These are phyloP conservation scores for Nasonovia ribisnigri DNA, from an alignment of 2,888 invertebrate species.

Conservation along the genomic window DNA sequence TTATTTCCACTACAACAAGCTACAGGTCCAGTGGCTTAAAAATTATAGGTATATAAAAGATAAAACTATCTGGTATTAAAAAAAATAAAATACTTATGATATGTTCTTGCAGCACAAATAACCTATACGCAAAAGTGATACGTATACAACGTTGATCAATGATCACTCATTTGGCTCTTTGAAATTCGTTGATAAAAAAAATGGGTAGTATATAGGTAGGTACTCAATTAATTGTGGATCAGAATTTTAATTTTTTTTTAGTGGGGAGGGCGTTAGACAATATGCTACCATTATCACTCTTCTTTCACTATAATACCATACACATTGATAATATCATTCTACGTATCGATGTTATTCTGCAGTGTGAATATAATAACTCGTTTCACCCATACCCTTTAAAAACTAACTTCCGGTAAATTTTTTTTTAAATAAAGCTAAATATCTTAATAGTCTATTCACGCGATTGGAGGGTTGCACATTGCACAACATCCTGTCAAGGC, in stretches of 20 bases:
- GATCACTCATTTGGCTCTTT: neutral
- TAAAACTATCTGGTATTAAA: neutral
- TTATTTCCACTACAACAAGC: slow-evolving; percentile 46
- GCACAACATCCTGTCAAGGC: slow-evolving; percentile 46
- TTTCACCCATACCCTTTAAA: neutral
- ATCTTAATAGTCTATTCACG: neutral
- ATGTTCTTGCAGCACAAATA: neutral
- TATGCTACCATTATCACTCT: neutral
- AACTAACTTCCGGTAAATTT: slow-evolving; percentile 42
- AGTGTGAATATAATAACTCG: neutral
- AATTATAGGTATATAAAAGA: neutral
- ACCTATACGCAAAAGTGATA: neutral
- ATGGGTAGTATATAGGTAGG: neutral
- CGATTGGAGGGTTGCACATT: slow-evolving; percentile 27
- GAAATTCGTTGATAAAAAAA: neutral
- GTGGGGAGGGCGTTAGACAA: neutral
- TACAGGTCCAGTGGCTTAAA: neutral
- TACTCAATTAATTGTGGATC: neutral
- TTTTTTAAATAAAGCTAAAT: slow-evolving; percentile 19
- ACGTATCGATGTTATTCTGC: neutral
- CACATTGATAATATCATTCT: neutral
- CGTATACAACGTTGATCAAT: neutral
- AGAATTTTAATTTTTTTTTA: neutral
- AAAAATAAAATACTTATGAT: neutral
- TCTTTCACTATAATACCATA: neutral